A percentile compares a stretch with the other conserved stretches of the same genome.
Evolutionary conservation across 1,140 invertebrate genomes (phyloP).

Genomic region (Battus philenor): DNA sequence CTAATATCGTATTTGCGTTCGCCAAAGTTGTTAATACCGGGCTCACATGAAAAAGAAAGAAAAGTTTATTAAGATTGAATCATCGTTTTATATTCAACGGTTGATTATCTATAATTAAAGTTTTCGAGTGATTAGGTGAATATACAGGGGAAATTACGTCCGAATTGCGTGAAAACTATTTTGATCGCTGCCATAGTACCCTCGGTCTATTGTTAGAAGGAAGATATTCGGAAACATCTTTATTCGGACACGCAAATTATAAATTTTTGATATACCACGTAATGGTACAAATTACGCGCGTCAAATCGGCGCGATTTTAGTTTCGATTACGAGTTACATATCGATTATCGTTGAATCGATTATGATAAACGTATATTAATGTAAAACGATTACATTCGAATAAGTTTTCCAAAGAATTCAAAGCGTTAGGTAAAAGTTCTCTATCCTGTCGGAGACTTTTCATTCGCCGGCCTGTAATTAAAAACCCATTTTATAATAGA

Average conservation of each 20-base stretch:
- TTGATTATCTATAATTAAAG: conserved; percentile 54
- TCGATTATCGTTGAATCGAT: conserved; percentile 51
- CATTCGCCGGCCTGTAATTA: conserved; percentile 54
- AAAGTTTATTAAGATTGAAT: conserved; percentile 39
- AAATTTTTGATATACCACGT: conserved; percentile 39
- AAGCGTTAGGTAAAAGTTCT: conserved; percentile 56
- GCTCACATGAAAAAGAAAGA: conserved; percentile 44
- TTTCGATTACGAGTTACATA: conserved; percentile 53
- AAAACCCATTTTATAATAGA: conserved; percentile 54
- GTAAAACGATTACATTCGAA: conserved; percentile 44
- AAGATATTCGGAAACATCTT: conserved; percentile 2
- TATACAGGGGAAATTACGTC: conserved; percentile 16
- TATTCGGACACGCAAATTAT: conserved; percentile 41
- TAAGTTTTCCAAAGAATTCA: conserved; percentile 43
- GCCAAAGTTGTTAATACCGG: conserved; percentile 36
- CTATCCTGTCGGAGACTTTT: conserved; percentile 51
- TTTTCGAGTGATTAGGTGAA: conserved; percentile 45
- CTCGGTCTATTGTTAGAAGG: background rate
- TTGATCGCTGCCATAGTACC: no score
- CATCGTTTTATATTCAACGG: conserved; percentile 44
- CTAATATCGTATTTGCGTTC: conserved; percentile 63
- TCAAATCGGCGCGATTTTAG: conserved; percentile 52
- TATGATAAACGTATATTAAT: conserved; percentile 52
- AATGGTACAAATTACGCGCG: conserved; percentile 52
- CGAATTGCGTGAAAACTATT: no score